Evolutionary conservation across 2,888 invertebrate species (phyloP).

Genomic region (Notocelia uddmanniana): DNA sequence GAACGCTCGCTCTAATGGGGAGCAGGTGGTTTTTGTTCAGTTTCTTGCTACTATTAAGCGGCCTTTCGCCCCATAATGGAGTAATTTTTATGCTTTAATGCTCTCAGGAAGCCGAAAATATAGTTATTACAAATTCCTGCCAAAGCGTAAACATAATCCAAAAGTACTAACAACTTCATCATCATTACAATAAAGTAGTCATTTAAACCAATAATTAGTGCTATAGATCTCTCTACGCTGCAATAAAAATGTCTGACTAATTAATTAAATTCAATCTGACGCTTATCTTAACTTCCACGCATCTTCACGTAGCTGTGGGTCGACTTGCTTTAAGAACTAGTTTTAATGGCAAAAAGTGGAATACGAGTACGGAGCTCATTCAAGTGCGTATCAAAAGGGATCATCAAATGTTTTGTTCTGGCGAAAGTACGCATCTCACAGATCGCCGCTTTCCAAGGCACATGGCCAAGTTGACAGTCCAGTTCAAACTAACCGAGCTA

Average conservation of each 20-base stretch:
- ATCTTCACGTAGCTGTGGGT: slow-evolving; percentile 18
- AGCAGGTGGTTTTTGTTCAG: slow-evolving; percentile 66
- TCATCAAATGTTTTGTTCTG: slow-evolving; percentile 58
- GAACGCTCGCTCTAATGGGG: slow-evolving; percentile 66
- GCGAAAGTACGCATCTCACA: slow-evolving; percentile 62
- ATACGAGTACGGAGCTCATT: slow-evolving; percentile 58
- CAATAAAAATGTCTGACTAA: slow-evolving; percentile 29
- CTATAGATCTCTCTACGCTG: slow-evolving; percentile 8
- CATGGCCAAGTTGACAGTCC: slow-evolving; percentile 32
- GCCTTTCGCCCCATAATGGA: slow-evolving; percentile 59
- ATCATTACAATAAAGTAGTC: slow-evolving; percentile 1
- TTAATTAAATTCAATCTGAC: slow-evolving; percentile 21
- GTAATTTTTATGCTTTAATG: slow-evolving; percentile 57
- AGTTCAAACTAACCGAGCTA: slow-evolving; percentile 14
- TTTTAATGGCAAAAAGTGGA: slow-evolving; percentile 51
- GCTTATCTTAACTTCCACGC: slow-evolving; percentile 23
- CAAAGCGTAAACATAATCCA: background rate
- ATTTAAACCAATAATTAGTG: slow-evolving; percentile 6
- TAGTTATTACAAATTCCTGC: background rate
- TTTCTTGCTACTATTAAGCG: slow-evolving; percentile 61
- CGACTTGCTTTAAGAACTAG: slow-evolving; percentile 41
- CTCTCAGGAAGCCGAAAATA: slow-evolving; percentile 40
- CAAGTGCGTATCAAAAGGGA: slow-evolving; percentile 53
- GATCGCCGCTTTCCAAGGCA: slow-evolving; percentile 48
- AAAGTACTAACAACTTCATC: background rate